These are phyloP conservation scores for Apodemus sylvaticus DNA, from an alignment of 2,113 vertebrate genomes.

Conservation along the genomic window DNA sequence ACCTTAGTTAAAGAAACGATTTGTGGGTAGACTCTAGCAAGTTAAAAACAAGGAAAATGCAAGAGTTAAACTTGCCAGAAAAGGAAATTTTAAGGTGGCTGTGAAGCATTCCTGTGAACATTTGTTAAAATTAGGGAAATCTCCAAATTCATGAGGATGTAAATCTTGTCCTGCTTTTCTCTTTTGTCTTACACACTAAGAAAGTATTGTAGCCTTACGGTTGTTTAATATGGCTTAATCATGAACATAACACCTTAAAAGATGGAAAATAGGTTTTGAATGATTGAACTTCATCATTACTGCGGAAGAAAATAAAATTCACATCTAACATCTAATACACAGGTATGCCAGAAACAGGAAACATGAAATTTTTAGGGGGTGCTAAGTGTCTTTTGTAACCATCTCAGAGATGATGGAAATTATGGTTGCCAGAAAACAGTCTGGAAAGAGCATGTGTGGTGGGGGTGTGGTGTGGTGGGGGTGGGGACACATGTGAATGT, in stretches of 20 bases:
- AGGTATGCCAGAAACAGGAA: not conserved
- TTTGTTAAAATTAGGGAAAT: not conserved
- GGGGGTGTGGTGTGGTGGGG: not conserved
- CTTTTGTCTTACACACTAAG: not conserved
- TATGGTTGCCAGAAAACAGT: not conserved
- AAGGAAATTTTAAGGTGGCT: not conserved
- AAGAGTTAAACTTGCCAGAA: not conserved
- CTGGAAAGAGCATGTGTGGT: not conserved
- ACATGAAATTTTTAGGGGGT: not conserved
- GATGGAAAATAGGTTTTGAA: not conserved
- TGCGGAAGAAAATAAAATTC: not conserved
- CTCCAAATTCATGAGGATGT: not conserved
- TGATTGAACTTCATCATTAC: not conserved
- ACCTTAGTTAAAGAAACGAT: slow-evolving; percentile 9
- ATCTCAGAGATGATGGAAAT: not conserved
- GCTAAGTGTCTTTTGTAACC: not conserved
- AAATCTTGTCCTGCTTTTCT: not conserved
- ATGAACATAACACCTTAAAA: not conserved
- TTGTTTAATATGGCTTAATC: not conserved
- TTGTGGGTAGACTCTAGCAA: not conserved
- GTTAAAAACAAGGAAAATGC: not conserved
- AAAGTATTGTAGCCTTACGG: not conserved
- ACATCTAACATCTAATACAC: not conserved
- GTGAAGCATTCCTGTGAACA: too few relatives aligned
- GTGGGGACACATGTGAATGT: not conserved